phyloP scores from a whole-genome alignment of 2,113 vertebrate species.

The Vidua chalybeata region DNA sequence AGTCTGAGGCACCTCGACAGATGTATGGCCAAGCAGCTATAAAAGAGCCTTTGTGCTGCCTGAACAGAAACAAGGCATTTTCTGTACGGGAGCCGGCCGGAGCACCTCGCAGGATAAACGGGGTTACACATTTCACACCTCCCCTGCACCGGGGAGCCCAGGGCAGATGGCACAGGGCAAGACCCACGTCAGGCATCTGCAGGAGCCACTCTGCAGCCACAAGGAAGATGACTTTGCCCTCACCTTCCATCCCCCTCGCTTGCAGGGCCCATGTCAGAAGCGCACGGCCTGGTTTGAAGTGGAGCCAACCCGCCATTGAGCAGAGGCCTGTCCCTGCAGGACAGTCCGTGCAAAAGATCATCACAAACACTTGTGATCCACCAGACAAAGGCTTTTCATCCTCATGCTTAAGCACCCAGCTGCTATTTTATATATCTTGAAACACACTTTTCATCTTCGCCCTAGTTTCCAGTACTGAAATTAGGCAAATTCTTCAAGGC shows the following conservation, averaged over 20 bases:
- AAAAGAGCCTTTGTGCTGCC: conserved; percentile 67
- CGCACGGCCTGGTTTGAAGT: accelerated
- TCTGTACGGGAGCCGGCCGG: conserved; percentile 31
- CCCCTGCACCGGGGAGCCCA: background rate
- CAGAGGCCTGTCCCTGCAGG: background rate
- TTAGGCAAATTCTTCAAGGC: conserved; percentile 4
- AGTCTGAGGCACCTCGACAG: conserved; percentile 54
- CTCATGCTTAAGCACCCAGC: background rate
- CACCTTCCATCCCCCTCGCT: background rate
- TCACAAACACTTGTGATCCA: background rate
- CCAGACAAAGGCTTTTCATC: background rate
- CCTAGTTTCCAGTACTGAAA: background rate
- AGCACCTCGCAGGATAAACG: conserved; percentile 40
- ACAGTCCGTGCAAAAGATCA: background rate
- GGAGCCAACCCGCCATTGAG: background rate
- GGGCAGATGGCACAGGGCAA: conserved; percentile 33
- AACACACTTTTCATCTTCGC: conserved; percentile 8
- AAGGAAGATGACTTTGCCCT: background rate
- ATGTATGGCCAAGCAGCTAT: conserved; percentile 38
- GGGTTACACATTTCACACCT: conserved; percentile 50
- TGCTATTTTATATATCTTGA: background rate
- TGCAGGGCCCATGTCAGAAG: accelerated
- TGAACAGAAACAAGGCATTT: conserved; percentile 59
- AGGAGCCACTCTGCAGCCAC: background rate
- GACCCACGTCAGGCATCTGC: background rate